Base-by-base conservation (phyloP, 2,888 invertebrate species). In the Tholera decimalis region DNA sequence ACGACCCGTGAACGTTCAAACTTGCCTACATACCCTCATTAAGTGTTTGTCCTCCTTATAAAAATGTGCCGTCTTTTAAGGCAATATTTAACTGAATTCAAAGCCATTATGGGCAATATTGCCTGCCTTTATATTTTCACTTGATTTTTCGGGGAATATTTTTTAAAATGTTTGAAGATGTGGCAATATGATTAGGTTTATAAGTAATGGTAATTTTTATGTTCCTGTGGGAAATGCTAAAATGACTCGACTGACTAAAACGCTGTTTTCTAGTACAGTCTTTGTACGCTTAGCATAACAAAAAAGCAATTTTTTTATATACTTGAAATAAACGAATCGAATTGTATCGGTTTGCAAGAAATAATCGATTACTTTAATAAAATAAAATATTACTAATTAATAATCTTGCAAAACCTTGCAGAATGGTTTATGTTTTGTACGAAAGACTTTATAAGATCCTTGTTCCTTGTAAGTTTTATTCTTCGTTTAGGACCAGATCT, bases 11-110 rank as follows among this genome's bases (percentile, higher is more conserved):
- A 93, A 89, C 83, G 84, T 73, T 88, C 92, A 94, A 95, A 94
- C 91, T 92, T 89, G 91, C 89, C 88, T 81, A 56, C 57, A 49
- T 13, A 83, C 85, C 83, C 87, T 94, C 94, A 93, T 94, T 93
- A 94, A 88, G 82, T 94, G 89, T 95, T 94, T 95, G 89, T 92
- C 79, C 79, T 88, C 87, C 89, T 89, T 82, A 90, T 91, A 91
- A 91, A 92, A 91, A 89, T 90, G 87, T 90, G 76, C 83, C 80
- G 63, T 64, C 71, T 72, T 72, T n/a, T 61, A 68, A 73, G 67
- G 70, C 60, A 80, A 79, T 76, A 70, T 79, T 77, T 72, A 75
- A 67, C 63, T 59, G 58, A 73, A 79, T 67, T 78, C 70, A 46
- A 72, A 72, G 65, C 63, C 63, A 75, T 75, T 63, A 78, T 78